Conservation (phyloP, 2,797 vertebrate genomes). For the Cottoperca gobio region DNA sequence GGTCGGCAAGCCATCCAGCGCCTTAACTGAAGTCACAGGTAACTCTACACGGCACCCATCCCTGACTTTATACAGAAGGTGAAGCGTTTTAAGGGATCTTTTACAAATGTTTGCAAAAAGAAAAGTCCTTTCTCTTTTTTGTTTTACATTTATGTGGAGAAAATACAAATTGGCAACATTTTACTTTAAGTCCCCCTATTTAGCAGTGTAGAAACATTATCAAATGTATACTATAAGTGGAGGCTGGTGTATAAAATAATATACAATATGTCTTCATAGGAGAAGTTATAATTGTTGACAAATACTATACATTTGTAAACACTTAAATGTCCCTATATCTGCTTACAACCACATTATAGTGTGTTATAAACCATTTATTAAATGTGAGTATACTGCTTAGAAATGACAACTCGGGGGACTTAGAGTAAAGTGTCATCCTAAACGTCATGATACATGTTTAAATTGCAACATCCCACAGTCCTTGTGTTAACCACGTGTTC, state of each 20-base stretch:
- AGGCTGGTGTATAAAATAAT: neutral
- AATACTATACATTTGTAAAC: neutral
- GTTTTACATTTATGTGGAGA: neutral
- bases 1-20: conserved; percentile 67
- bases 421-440: neutral
- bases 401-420: neutral
- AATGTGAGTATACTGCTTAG: neutral
- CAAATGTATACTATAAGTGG: too few species aligned
- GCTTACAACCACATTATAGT: neutral
- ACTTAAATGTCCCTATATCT: too few species aligned
- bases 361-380: neutral
- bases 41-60: conserved; percentile 9
- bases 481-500: neutral
- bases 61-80: neutral
- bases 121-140: neutral
- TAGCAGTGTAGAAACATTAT: neutral
- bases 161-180: neutral
- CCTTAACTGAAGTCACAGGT: conserved; percentile 78
- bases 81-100: neutral
- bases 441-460: neutral
- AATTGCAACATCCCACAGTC: neutral
- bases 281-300: neutral
- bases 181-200: neutral
- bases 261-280: neutral
- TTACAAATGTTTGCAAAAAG: neutral